Evolutionary conservation across 1,140 invertebrate species (phyloP).

Genomic region (Phthorimaea operculella): DNA sequence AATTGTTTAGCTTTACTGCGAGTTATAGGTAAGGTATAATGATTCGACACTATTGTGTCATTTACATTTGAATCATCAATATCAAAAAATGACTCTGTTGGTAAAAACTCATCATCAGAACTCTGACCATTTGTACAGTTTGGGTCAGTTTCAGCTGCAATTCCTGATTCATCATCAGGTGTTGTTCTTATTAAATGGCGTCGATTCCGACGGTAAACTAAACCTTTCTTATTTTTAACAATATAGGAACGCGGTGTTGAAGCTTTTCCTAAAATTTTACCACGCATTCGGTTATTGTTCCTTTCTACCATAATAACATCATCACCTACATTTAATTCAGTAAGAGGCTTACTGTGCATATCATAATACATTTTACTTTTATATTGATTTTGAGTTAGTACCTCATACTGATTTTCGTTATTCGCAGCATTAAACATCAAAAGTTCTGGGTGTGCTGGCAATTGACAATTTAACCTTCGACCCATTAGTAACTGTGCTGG

Average conservation of each 20-base stretch:
- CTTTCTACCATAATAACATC: background rate
- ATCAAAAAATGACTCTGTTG: background rate
- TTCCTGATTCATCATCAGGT: background rate
- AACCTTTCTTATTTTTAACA: background rate
- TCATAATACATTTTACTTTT: background rate
- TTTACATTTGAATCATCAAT: background rate
- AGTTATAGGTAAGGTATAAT: background rate
- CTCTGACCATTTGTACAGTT: background rate
- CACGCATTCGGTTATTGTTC: background rate
- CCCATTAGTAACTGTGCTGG: slow-evolving; percentile 23
- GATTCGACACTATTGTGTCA: background rate
- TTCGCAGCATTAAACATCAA: background rate
- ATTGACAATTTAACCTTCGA: slow-evolving; percentile 5
- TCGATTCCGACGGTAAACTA: background rate
- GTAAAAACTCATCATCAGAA: background rate
- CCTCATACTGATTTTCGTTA: background rate
- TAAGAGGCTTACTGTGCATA: background rate
- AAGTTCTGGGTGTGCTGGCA: background rate
- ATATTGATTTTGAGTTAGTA: background rate
- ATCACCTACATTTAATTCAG: background rate
- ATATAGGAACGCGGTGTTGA: background rate
- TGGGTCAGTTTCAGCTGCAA: background rate
- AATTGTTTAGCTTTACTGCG: background rate
- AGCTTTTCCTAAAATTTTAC: background rate
- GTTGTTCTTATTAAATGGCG: background rate